These are phyloP conservation scores for Lycophotia porphyrea DNA, from an alignment of 2,888 invertebrate genomes.

Conservation along the genomic window DNA sequence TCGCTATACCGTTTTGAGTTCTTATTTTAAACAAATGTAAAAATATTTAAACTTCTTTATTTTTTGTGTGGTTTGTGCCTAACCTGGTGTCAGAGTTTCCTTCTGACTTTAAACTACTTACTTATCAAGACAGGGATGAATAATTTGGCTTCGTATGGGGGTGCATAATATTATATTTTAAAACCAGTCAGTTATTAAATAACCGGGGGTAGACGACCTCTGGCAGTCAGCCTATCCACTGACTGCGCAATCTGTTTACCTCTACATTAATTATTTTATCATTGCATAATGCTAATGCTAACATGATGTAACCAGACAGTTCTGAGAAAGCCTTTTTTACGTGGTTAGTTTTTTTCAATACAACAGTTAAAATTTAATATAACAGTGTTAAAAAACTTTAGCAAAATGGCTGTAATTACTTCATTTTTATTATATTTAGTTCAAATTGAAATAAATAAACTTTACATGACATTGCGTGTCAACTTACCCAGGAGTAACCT, in stretches of 20 bases:
- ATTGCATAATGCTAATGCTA: not conserved
- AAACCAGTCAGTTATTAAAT: not conserved
- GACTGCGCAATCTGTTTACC: not conserved
- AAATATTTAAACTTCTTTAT: not conserved
- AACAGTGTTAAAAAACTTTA: not conserved
- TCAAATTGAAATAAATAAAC: conserved; percentile 18
- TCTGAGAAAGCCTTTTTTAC: not conserved
- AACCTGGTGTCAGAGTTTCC: too few species aligned
- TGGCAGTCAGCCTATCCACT: not conserved
- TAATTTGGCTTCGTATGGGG: not conserved
- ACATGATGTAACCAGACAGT: not conserved
- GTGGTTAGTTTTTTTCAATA: not conserved
- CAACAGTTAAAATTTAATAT: not conserved
- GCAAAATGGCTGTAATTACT: not conserved
- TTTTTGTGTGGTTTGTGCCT: too few species aligned
- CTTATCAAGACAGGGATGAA: not conserved
- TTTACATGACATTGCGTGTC: conserved; percentile 30
- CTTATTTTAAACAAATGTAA: not conserved
- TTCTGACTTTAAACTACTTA: not conserved
- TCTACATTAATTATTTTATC: not conserved
- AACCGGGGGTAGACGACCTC: not conserved
- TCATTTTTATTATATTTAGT: conserved; percentile 1
- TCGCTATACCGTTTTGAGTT: too few species aligned
- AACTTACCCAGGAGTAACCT: conserved; percentile 15
- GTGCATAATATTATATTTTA: not conserved